Evolutionary conservation across 2,888 invertebrate genomes (phyloP).

Genomic region (Minunthozetes semirufus): DNA sequence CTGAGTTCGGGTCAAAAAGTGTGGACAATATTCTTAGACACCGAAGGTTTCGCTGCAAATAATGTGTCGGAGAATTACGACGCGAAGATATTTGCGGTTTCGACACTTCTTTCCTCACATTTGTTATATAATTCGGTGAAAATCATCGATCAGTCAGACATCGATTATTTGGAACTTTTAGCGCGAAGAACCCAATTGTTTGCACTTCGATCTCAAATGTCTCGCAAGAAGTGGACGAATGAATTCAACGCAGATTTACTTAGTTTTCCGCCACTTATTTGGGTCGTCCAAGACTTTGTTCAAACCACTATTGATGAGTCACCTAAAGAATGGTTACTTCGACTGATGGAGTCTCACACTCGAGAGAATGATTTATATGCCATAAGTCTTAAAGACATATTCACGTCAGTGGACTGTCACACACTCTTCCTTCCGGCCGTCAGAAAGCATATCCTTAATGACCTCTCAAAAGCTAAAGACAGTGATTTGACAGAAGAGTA

Average conservation of each 20-base stretch:
- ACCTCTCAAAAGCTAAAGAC: slow-evolving; percentile 42
- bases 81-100: slow-evolving; percentile 44
- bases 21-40: slow-evolving; percentile 42
- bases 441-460: slow-evolving; percentile 39
- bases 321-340: slow-evolving; percentile 41
- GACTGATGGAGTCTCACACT: slow-evolving; percentile 40
- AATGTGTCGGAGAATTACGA: slow-evolving; percentile 44
- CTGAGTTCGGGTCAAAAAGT: slow-evolving; percentile 35
- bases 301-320: slow-evolving; percentile 39
- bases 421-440: slow-evolving; percentile 42
- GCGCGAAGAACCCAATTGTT: slow-evolving; percentile 43
- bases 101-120: slow-evolving; percentile 42
- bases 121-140: slow-evolving; percentile 44
- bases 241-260: slow-evolving; percentile 42
- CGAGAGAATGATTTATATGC: slow-evolving; percentile 42
- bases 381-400: slow-evolving; percentile 42
- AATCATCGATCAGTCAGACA: slow-evolving; percentile 44
- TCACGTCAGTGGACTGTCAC: slow-evolving; percentile 42
- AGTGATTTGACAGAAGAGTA: slow-evolving; percentile 42
- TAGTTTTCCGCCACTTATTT: slow-evolving; percentile 42
- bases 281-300: slow-evolving; percentile 44
- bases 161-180: slow-evolving; percentile 43
- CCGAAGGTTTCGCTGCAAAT: slow-evolving; percentile 44
- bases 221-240: slow-evolving; percentile 41
- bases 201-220: slow-evolving; percentile 43